A percentile compares a stretch with the other conserved stretches of the same genome.
Evolutionary conservation across 2,113 vertebrate species (phyloP).

Genomic region (Romanogobio albipinnatus): DNA sequence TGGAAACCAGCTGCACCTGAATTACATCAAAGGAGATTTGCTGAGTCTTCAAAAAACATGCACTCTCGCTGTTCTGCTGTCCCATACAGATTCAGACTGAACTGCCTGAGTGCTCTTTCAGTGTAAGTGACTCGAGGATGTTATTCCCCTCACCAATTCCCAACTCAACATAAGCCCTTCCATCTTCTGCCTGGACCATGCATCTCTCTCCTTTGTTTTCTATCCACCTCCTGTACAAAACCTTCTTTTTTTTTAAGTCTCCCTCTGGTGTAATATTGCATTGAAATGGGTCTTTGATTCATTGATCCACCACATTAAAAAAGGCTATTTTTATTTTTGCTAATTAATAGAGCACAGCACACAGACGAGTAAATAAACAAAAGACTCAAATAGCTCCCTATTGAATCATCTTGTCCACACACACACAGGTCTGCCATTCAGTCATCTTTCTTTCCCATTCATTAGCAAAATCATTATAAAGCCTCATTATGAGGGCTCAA

Average conservation of each 20-base stretch:
- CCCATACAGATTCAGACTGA: background rate
- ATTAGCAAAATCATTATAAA: constrained; percentile 14
- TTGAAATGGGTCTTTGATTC: background rate
- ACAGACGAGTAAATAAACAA: background rate
- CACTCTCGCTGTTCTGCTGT: background rate
- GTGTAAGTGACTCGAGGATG: too few relatives aligned
- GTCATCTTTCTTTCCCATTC: background rate
- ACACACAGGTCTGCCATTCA: background rate
- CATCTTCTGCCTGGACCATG: background rate
- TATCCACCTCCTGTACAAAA: background rate
- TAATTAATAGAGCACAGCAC: background rate
- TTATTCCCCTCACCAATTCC: background rate
- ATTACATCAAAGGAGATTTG: background rate
- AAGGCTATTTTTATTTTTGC: background rate
- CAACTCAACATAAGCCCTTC: background rate
- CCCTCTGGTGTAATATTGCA: background rate
- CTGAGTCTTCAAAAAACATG: background rate
- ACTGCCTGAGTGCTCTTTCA: background rate
- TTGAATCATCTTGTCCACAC: background rate
- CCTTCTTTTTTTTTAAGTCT: too few relatives aligned
- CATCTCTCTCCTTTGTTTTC: background rate
- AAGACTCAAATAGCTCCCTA: background rate
- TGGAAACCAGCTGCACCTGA: background rate
- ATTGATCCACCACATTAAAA: background rate
- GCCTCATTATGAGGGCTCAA: constrained; percentile 16